Conservation (phyloP, 2,113 vertebrate species). For the Larimichthys crocea region DNA sequence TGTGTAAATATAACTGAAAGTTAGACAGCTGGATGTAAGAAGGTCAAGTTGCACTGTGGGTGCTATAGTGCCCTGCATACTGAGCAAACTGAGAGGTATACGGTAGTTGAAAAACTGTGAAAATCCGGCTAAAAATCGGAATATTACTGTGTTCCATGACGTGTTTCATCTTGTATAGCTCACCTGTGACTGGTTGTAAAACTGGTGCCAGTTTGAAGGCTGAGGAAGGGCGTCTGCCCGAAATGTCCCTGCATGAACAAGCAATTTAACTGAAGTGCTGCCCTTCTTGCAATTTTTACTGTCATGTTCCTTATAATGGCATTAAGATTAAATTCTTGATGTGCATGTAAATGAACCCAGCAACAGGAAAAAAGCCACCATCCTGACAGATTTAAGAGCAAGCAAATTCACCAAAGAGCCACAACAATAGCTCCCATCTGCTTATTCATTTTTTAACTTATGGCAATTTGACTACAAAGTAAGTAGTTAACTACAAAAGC, state of each 20-base stretch:
- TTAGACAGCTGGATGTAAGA: not conserved
- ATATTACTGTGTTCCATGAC: not conserved
- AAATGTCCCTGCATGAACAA: not conserved
- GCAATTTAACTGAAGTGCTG: conserved; percentile 8
- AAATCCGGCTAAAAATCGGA: not conserved
- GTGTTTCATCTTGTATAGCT: not conserved
- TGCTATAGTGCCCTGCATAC: too few relatives aligned
- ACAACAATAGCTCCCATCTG: conserved; percentile 46
- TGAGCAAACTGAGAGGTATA: not conserved
- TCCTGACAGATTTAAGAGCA: conserved; percentile 40
- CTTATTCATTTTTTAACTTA: conserved; percentile 34
- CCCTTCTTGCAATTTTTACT: not conserved
- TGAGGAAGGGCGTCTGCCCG: not conserved
- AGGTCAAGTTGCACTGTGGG: not conserved
- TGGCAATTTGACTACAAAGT: conserved; percentile 55
- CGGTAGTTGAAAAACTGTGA: not conserved
- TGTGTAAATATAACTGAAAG: not conserved
- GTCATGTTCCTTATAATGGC: conserved; percentile 5
- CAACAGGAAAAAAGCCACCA: not conserved
- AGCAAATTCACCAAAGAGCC: conserved; percentile 39
- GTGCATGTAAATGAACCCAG: conserved; percentile 17
- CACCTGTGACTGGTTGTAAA: not conserved
- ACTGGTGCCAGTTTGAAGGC: not conserved
- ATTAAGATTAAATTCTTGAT: not conserved
- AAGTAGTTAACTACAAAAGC: conserved; percentile 62